Evolutionary conservation across 2,113 vertebrate genomes (phyloP).

Genomic region (Amblyornis subalaris): DNA sequence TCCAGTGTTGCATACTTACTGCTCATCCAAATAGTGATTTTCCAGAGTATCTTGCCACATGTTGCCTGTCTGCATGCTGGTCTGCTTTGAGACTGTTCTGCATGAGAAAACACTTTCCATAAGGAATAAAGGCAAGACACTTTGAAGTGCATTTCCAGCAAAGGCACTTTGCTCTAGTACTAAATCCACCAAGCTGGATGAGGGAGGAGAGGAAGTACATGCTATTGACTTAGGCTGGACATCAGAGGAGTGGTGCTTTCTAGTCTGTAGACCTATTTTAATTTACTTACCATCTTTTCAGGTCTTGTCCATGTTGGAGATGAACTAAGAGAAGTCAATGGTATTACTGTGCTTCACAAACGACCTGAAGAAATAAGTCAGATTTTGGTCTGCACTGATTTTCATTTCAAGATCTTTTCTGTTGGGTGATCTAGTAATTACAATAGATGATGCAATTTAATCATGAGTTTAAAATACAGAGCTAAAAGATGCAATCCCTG

Average conservation of each 20-base stretch:
- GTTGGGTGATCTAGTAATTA: background rate
- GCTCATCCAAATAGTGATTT: background rate
- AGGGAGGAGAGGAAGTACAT: background rate
- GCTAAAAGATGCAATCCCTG: background rate
- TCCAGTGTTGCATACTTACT: background rate
- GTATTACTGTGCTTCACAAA: slow-evolving; percentile 86
- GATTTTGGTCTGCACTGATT: slow-evolving; percentile 83
- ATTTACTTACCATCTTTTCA: slow-evolving; percentile 57
- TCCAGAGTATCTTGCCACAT: background rate
- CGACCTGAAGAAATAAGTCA: slow-evolving; percentile 93
- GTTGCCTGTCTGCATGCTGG: background rate
- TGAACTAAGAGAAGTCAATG: slow-evolving; percentile 93
- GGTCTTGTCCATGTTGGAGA: slow-evolving; percentile 94
- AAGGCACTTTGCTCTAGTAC: background rate
- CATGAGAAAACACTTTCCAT: background rate
- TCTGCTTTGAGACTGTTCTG: background rate
- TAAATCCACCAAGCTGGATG: background rate
- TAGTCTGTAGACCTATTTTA: background rate
- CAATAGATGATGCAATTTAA: background rate
- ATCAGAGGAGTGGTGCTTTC: background rate
- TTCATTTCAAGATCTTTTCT: background rate
- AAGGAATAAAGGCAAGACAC: background rate
- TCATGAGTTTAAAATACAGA: background rate
- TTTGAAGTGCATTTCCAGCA: background rate
- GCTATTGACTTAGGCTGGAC: background rate